Evolutionary conservation across 2,113 vertebrate genomes (phyloP), one percentile per base, ranked within the genome.

Genomic region (Trinectes maculatus): DNA sequence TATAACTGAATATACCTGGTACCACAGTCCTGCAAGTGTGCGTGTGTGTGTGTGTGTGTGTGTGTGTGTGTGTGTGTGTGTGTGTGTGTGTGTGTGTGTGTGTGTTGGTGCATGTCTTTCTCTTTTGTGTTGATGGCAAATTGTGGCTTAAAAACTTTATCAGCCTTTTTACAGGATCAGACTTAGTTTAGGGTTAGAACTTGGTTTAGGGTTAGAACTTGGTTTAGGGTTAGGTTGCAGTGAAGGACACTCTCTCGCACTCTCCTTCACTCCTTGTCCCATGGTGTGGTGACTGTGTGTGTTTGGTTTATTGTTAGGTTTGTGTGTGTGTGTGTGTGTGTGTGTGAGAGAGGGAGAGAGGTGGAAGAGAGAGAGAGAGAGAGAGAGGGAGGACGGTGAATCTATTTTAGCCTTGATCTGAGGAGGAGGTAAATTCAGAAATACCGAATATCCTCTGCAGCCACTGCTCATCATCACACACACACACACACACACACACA

Each of bases 1-100:
- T n/a, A n/a, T 74, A 80, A 85, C 67, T 66, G 0, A 58, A 84
- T 84, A 64, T 81, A 5, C 12, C 37, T 57, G 42, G 12, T 60
- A 29, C 40, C 43, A 64, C 57, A 61, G 15, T 25, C 19, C 52
- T 59, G 58, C 42, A 29, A 16, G 10, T 6, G 28, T 56, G 46
- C 46, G 4, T 6, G 15, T 19, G 10, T 6, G 28, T 56, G 43
- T 55, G 5, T 3, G 9, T 13, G 8, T 6, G 26, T 53, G 47
- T 48, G 3, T 4, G 13, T 13, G 8, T 6, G 29, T 56, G 46
- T 52, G 3, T 7, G 4, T 6, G 15, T 19, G 10, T 6, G 28
- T 56, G 43, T 55, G 5, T 3, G 9, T 13, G 8, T 6, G 26
- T 53, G 47, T 48, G 3, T 4, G 13, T 13, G 8, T 6, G 29